Evolutionary conservation across 1,140 invertebrate genomes (phyloP).

Genomic region (Zelostemma sp.): DNA sequence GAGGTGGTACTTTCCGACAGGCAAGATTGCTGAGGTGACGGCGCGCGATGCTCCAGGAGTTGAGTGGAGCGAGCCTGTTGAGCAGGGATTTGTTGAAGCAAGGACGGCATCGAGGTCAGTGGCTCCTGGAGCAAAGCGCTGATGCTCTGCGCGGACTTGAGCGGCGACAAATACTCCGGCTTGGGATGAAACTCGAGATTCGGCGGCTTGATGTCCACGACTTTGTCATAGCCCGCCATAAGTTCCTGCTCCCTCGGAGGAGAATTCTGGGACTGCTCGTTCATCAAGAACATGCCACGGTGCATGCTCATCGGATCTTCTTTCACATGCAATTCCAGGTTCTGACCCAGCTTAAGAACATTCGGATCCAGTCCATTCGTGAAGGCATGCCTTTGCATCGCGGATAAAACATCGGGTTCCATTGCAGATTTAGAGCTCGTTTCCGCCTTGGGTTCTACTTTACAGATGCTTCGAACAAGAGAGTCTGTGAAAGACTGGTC

Average conservation of each 20-base stretch:
- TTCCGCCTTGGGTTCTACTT: too few species aligned
- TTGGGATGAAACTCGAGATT: background rate
- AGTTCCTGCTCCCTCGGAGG: background rate
- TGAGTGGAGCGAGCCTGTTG: slow-evolving; percentile 37
- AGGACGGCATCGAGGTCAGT: slow-evolving; percentile 56
- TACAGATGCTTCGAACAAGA: too few species aligned
- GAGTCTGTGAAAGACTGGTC: background rate
- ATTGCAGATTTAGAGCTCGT: slow-evolving; percentile 33
- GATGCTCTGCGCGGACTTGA: slow-evolving; percentile 66
- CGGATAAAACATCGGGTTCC: slow-evolving; percentile 6
- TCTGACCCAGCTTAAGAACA: slow-evolving; percentile 5
- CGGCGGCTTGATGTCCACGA: background rate
- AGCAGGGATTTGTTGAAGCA: slow-evolving; percentile 43
- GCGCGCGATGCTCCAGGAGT: slow-evolving; percentile 12
- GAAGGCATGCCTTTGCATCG: slow-evolving; percentile 16
- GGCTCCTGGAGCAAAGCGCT: slow-evolving; percentile 63
- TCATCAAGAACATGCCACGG: slow-evolving; percentile 9
- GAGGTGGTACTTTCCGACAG: background rate
- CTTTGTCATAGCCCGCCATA: slow-evolving; percentile 1
- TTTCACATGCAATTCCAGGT: slow-evolving; percentile 18
- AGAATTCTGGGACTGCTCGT: slow-evolving; percentile 4
- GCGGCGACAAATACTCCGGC: slow-evolving; percentile 46
- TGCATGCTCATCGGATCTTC: slow-evolving; percentile 11
- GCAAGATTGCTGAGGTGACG: background rate
- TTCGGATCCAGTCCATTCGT: slow-evolving; percentile 50